A percentile compares a stretch with the other conserved stretches of the same genome.
phyloP scores from a whole-genome alignment of 2,797 vertebrate genomes.

The Galaxias olidus region DNA sequence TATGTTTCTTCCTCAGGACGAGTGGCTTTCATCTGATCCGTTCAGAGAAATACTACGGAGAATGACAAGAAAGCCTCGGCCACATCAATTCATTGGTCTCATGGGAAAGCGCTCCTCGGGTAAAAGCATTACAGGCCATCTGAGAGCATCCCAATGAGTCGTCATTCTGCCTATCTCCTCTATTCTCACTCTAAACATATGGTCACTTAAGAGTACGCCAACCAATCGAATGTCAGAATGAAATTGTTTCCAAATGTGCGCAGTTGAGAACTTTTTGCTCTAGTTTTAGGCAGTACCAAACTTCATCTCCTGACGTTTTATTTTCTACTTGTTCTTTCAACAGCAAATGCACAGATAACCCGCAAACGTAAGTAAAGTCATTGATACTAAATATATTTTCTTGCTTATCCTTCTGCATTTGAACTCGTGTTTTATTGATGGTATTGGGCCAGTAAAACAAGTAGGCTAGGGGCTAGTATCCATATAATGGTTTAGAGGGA shows the following conservation, averaged over 20 bases:
- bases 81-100: constrained; percentile 92
- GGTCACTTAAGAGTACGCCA: background rate
- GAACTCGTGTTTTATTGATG: no score
- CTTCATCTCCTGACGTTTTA: background rate
- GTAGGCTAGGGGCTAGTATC: no score
- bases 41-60: constrained; percentile 90
- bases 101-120: constrained; percentile 95
- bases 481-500: no score
- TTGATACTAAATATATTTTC: no score
- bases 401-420: no score
- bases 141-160: background rate
- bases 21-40: constrained; percentile 77
- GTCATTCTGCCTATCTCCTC: background rate
- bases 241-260: no score
- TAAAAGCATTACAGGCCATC: constrained; percentile 59
- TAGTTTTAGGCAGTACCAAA: background rate
- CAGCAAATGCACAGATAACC: constrained; percentile 80
- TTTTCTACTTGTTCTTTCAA: constrained; percentile 19
- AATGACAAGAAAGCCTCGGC: constrained; percentile 90
- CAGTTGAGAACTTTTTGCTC: no score
- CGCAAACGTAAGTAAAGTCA: constrained; percentile 77
- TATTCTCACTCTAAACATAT: background rate
- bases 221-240: no score
- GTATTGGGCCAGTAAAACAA: no score
- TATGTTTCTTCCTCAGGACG: constrained; percentile 71